phyloP scores from a whole-genome alignment of 2,888 invertebrate genomes.

The Dryadula phaetusa region DNA sequence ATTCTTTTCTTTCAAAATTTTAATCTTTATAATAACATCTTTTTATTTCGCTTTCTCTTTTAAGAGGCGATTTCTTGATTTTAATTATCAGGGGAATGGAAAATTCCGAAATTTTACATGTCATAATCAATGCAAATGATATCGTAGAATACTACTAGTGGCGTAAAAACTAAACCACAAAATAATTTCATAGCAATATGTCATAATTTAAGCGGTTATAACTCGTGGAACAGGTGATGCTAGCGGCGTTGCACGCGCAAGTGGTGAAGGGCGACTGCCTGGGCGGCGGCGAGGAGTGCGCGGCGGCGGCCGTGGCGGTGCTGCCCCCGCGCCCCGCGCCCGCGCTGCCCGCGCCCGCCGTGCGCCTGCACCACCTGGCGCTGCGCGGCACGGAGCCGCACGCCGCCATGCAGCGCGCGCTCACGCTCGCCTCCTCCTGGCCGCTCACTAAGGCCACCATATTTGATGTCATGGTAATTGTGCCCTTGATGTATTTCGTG shows the following conservation, averaged over 20 bases:
- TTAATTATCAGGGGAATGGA: too few species aligned
- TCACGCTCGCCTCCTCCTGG: constrained; percentile 97
- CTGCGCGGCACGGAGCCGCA: constrained; percentile 93
- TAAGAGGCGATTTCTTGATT: too few species aligned
- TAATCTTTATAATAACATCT: not conserved
- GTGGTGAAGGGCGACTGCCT: constrained; percentile 94
- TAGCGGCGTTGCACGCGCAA: constrained; percentile 96
- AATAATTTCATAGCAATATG: too few species aligned
- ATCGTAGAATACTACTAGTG: too few species aligned
- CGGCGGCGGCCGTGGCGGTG: constrained; percentile 90
- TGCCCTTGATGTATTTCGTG: too few species aligned
- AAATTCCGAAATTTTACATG: too few species aligned
- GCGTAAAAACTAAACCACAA: too few species aligned
- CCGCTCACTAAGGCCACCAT: constrained; percentile 96
- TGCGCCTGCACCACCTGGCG: constrained; percentile 95
- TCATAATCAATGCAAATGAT: too few species aligned
- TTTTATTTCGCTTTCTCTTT: too few species aligned
- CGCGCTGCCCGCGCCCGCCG: constrained; percentile 92
- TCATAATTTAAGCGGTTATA: too few species aligned
- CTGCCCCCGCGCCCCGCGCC: constrained; percentile 93
- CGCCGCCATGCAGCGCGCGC: constrained; percentile 95
- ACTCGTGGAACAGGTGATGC: constrained; percentile 93
- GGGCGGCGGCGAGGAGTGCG: constrained; percentile 86
- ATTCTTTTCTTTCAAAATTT: too few species aligned
- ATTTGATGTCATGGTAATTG: constrained; percentile 95